Evolutionary conservation across 2,797 vertebrate species (phyloP).

Genomic region (Anas flavirostris): DNA sequence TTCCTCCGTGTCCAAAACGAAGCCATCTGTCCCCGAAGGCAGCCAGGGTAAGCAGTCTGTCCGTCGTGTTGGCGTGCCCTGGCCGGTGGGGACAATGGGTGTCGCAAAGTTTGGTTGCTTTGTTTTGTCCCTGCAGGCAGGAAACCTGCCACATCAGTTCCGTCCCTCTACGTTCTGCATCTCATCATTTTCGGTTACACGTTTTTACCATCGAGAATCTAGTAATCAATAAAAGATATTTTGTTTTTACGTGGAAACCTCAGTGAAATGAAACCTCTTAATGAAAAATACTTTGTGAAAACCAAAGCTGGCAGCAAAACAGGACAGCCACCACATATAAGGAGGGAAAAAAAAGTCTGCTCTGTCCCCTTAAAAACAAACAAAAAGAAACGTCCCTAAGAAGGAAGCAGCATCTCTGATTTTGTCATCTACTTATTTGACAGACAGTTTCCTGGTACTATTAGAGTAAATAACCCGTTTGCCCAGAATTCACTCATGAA

Average conservation of each 20-base stretch:
- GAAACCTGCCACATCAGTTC: neutral
- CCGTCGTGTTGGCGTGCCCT: slow-evolving; percentile 78
- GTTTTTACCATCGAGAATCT: neutral
- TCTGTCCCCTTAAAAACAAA: neutral
- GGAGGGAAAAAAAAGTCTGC: neutral
- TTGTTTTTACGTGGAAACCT: neutral
- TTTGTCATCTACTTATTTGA: neutral
- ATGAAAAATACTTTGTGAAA: neutral
- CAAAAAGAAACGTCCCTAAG: neutral
- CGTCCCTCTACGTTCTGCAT: neutral
- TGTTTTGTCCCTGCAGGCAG: neutral
- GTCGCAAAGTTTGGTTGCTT: neutral
- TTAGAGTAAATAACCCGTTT: slow-evolving; percentile 10
- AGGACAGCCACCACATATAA: neutral
- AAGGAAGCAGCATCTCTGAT: neutral
- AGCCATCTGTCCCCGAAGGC: slow-evolving; percentile 82
- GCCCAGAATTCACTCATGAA: neutral
- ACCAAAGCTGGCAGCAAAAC: neutral
- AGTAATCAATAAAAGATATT: neutral
- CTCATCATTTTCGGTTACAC: neutral
- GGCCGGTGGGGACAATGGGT: neutral
- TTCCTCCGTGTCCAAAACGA: slow-evolving; percentile 81
- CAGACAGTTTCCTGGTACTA: neutral
- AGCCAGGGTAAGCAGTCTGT: slow-evolving; percentile 75
- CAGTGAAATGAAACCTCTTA: neutral